Evolutionary conservation across 2,888 invertebrate genomes (phyloP).

Genomic region (Ormyrus nitidulus): DNA sequence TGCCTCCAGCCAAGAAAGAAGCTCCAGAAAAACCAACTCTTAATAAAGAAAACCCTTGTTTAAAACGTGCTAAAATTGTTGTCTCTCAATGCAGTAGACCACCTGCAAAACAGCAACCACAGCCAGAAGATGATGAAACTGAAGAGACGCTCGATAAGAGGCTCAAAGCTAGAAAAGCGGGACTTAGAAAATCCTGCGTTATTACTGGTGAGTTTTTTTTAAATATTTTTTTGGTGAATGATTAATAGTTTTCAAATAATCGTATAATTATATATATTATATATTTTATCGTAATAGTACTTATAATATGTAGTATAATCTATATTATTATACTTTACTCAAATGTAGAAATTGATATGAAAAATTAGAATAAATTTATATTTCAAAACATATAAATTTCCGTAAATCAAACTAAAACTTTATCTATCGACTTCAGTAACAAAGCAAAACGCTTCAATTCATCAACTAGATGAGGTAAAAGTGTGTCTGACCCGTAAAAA

Average conservation of each 20-base stretch:
- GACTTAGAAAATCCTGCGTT: conserved; percentile 49
- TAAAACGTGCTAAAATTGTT: conserved; percentile 50
- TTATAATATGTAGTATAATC: no score
- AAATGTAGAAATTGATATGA: no score
- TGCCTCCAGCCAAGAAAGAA: conserved; percentile 23
- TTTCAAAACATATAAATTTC: no score
- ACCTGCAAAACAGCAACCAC: conserved; percentile 30
- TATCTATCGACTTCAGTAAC: not conserved
- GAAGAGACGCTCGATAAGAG: conserved; percentile 47
- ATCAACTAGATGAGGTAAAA: conserved; percentile 46
- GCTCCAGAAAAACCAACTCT: not conserved
- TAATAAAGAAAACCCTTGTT: conserved; percentile 34
- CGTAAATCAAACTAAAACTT: no score
- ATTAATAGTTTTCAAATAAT: no score
- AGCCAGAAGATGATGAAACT: not conserved
- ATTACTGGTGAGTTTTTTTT: conserved; percentile 11
- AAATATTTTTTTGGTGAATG: not conserved
- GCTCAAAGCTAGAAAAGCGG: conserved; percentile 47
- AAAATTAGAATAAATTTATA: no score
- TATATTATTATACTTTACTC: no score
- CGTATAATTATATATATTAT: no score
- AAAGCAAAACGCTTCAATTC: conserved; percentile 46
- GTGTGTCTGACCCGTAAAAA: conserved; percentile 62
- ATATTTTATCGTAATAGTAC: no score
- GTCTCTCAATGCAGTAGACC: conserved; percentile 46